Evolutionary conservation across 1,140 invertebrate genomes (phyloP), one percentile per base, ranked within the genome.

Genomic region (Calephelis virginiensis): DNA sequence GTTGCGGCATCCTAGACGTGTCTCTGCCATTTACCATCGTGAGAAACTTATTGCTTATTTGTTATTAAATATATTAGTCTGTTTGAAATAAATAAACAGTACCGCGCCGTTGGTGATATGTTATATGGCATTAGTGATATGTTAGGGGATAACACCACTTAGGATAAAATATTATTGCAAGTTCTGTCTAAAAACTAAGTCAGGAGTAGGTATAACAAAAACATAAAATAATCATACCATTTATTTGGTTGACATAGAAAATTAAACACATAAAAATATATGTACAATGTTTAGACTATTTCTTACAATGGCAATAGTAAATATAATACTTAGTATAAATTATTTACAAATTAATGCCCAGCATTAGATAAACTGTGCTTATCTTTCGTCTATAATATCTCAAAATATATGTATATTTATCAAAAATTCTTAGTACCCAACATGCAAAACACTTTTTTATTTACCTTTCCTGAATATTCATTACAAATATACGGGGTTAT

Each of bases 261-360:
- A 76, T 74, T 68, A 75, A 70, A 73, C 59, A 59, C 66, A 70
- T 64, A 63, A 70, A 74, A 75, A 80, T 64, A 72, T 77, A 66
- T 80, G 64, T 81, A 81, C 78, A 82, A 70, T 72, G 64, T 70
- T 37, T 7, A 63, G 8, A 48, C 11, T 48, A 48, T 63, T 47
- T 46, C n/a, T 48, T 47, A 64, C 48, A 38, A 12, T 13, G 17
- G 47, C 28, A 14, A 50, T 47, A 14, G 46, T 64, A 37, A 56
- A 64, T 68, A 56, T 45, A 64, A 67, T 67, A 28, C 28, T 28
- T 28, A 70, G 49, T 49, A 75, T 65, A 66, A 68, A 65, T 56
- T 75, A 71, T 69, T 72, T 74, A 74, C 68, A 73, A n/a, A 64
- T 40, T 64, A 61, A 71, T 73, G 69, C 49, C 63, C 70, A 67